These are phyloP conservation scores for Gasterosteus nipponicus DNA, from an alignment of 2,113 vertebrate genomes.

Conservation along the genomic window DNA sequence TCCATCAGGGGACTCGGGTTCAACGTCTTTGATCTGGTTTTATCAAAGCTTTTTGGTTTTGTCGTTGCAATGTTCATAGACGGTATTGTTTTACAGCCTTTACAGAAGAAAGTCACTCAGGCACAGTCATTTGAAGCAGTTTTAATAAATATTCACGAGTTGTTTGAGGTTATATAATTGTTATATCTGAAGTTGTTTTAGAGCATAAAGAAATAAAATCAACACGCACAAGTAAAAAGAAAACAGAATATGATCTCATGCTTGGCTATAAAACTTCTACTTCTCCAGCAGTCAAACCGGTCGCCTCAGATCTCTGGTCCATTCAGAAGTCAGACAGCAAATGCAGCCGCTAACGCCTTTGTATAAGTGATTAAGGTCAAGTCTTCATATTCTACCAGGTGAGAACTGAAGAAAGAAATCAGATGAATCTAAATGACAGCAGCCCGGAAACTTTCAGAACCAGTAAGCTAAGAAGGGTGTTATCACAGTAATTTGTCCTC, in stretches of 20 bases:
- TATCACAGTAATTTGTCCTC: slow-evolving; percentile 3
- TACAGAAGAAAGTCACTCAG: background rate
- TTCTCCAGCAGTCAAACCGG: slow-evolving; percentile 33
- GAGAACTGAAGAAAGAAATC: slow-evolving; percentile 23
- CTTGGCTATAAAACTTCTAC: slow-evolving; percentile 46
- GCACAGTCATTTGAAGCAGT: slow-evolving; percentile 60
- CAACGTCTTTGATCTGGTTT: background rate
- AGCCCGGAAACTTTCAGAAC: background rate
- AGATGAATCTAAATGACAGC: background rate
- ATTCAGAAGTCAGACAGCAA: slow-evolving; percentile 31
- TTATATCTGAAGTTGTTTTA: slow-evolving; percentile 67
- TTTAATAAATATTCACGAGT: slow-evolving; percentile 77
- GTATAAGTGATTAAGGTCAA: background rate
- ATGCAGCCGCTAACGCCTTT: slow-evolving; percentile 4
- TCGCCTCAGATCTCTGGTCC: slow-evolving; percentile 40
- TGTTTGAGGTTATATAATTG: slow-evolving; percentile 73
- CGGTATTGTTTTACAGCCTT: background rate
- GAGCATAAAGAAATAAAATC: slow-evolving; percentile 58
- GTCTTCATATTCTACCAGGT: slow-evolving; percentile 24
- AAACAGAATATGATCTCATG: slow-evolving; percentile 65
- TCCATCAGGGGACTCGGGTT: background rate
- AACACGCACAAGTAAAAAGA: slow-evolving; percentile 59
- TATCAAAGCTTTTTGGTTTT: background rate
- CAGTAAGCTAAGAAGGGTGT: slow-evolving; percentile 14
- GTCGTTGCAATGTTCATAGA: background rate